Evolutionary conservation across 2,113 vertebrate genomes (phyloP).

Genomic region (Carassius gibelio): DNA sequence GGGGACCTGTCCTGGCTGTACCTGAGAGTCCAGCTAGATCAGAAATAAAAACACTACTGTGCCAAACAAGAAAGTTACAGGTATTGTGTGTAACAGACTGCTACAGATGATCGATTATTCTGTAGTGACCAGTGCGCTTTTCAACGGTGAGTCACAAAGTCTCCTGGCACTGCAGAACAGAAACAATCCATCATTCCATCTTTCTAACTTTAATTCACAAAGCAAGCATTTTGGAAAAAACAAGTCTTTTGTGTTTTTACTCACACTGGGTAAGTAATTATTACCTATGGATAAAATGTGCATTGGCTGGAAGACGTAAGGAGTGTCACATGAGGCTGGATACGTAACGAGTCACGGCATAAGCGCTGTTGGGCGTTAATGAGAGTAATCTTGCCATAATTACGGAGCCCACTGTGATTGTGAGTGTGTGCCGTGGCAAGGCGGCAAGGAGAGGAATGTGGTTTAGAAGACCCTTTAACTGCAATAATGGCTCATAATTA

Average conservation of each 20-base stretch:
- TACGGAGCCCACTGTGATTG: constrained; percentile 36
- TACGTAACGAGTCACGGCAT: not conserved
- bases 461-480: constrained; percentile 45
- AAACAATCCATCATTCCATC: constrained; percentile 45
- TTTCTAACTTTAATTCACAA: constrained; percentile 27
- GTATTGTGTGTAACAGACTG: constrained; percentile 1
- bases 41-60: constrained; percentile 7
- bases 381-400: constrained; percentile 44
- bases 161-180: constrained; percentile 42
- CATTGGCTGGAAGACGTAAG: not conserved
- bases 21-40: not conserved
- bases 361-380: constrained; percentile 26
- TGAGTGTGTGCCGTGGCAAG: constrained; percentile 37
- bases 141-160: constrained; percentile 38
- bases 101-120: constrained; percentile 26
- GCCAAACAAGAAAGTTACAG: constrained; percentile 7
- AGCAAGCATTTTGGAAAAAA: not conserved
- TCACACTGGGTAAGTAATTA: not conserved
- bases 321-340: not conserved
- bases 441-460: not conserved
- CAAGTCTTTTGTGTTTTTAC: constrained; percentile 6
- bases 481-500: constrained; percentile 54
- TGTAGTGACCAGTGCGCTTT: constrained; percentile 21
- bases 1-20: not conserved
- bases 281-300: not conserved